phyloP scores from a whole-genome alignment of 1,140 invertebrate genomes.

The Mercenaria mercenaria region DNA sequence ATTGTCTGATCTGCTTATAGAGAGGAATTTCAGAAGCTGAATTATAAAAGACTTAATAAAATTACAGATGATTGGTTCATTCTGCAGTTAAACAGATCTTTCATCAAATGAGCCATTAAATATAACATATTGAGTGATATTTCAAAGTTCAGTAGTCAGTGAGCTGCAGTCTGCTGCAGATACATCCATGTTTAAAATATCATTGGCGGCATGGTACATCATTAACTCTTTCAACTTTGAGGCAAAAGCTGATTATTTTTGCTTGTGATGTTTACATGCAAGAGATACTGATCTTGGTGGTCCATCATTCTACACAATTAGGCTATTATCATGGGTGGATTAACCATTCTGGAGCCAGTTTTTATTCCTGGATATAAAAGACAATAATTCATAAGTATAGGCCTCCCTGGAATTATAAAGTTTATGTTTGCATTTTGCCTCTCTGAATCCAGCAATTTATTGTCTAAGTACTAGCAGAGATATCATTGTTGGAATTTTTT shows the following conservation, averaged over 20 bases:
- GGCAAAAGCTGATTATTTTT: background rate
- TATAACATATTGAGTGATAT: background rate
- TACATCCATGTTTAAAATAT: background rate
- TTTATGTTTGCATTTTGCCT: too few species aligned
- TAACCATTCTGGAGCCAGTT: background rate
- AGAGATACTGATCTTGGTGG: background rate
- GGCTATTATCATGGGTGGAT: background rate
- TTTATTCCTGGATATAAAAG: background rate
- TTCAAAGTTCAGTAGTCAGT: background rate
- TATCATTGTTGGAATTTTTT: too few species aligned
- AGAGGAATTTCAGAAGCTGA: background rate
- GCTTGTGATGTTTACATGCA: background rate
- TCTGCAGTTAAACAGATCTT: background rate
- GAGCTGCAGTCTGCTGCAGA: background rate
- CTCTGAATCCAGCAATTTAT: too few species aligned
- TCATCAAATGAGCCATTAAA: background rate
- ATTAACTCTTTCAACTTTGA: background rate
- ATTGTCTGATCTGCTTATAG: too few species aligned
- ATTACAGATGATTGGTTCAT: background rate
- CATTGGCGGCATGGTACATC: background rate
- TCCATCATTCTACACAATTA: background rate
- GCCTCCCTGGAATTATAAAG: too few species aligned
- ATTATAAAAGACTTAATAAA: background rate
- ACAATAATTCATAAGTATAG: too few species aligned
- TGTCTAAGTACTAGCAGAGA: too few species aligned